phyloP scores from a whole-genome alignment of 2,888 invertebrate species.

The Eristalis tenax region DNA sequence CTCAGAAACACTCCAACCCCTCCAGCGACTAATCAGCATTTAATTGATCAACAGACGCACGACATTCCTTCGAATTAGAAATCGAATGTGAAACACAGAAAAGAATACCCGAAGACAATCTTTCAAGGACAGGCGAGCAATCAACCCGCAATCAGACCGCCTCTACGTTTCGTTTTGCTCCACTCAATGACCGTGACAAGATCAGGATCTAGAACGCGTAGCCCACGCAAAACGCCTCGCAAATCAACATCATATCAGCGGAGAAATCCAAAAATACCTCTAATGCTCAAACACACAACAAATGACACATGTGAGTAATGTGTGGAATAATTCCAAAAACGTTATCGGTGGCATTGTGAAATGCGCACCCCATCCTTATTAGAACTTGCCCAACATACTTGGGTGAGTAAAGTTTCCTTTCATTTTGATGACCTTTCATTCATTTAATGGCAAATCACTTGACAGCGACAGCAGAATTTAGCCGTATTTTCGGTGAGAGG shows the following conservation, averaged over 20 bases:
- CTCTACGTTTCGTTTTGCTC: too few relatives aligned
- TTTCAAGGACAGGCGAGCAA: too few relatives aligned
- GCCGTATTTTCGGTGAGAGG: not conserved
- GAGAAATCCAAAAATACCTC: not conserved
- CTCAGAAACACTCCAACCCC: too few relatives aligned
- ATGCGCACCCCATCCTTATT: not conserved
- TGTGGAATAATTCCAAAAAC: not conserved
- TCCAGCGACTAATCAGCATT: too few relatives aligned
- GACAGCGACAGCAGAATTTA: not conserved
- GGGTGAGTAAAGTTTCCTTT: not conserved
- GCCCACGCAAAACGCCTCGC: too few relatives aligned
- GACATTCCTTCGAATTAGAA: too few relatives aligned
- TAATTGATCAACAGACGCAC: too few relatives aligned
- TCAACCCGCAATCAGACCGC: too few relatives aligned
- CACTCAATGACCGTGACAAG: too few relatives aligned
- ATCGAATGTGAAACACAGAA: too few relatives aligned
- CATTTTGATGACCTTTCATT: slow-evolving; percentile 20
- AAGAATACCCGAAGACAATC: too few relatives aligned
- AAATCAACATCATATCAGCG: not conserved
- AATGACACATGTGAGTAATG: not conserved
- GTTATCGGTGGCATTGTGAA: not conserved
- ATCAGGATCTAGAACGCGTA: too few relatives aligned
- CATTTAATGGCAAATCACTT: slow-evolving; percentile 16
- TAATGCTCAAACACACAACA: not conserved
- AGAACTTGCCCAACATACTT: not conserved